A percentile compares a stretch with the other conserved stretches of the same genome.
Conservation (phyloP, 2,797 vertebrate genomes). For the Pipistrellus kuhlii region DNA sequence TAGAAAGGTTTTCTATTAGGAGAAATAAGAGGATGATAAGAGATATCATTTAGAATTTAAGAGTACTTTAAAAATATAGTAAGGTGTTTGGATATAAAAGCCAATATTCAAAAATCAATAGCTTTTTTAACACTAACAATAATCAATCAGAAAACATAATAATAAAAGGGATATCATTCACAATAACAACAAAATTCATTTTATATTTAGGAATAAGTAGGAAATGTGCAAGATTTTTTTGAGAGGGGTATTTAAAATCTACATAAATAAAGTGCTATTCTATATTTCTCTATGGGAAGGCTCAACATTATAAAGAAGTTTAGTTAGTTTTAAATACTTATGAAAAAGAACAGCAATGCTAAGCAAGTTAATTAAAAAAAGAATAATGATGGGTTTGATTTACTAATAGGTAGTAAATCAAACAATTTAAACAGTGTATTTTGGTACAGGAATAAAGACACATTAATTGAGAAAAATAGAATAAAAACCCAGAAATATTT, state of each 20-base stretch:
- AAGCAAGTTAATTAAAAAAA: neutral
- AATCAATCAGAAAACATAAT: conserved; percentile 9
- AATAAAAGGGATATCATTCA: neutral
- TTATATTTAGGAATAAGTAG: neutral
- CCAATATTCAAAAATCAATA: neutral
- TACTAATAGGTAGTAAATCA: neutral
- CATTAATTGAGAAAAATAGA: conserved; percentile 3
- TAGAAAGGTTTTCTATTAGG: neutral
- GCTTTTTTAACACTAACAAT: neutral
- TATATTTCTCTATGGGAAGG: neutral
- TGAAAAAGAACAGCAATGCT: neutral
- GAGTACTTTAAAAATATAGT: neutral
- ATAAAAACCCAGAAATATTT: neutral
- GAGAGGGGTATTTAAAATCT: neutral
- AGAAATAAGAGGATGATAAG: neutral
- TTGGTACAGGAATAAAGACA: neutral
- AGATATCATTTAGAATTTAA: conserved; percentile 40
- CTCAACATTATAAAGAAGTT: neutral
- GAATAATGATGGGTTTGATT: conserved; percentile 32
- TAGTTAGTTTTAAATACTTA: neutral
- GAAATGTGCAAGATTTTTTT: neutral
- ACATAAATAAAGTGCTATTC: conserved; percentile 35
- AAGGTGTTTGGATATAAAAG: neutral
- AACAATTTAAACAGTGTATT: neutral
- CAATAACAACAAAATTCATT: neutral